A percentile compares a stretch with the other conserved stretches of the same genome.
Evolutionary conservation across 2,797 vertebrate species (phyloP).

Genomic region (Hydrolagus colliei): DNA sequence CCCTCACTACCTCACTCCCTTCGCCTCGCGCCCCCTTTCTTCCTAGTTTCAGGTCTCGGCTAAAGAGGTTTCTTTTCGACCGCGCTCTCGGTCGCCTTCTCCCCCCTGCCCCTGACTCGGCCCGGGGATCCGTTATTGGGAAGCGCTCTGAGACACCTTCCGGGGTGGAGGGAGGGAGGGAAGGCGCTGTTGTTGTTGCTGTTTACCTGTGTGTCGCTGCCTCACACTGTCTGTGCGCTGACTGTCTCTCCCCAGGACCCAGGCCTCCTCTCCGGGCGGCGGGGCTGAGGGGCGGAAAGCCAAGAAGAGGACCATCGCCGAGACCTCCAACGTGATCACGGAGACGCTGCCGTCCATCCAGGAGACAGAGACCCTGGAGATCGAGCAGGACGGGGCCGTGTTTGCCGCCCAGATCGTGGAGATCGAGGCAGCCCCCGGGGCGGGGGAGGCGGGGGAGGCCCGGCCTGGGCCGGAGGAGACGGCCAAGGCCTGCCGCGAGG

Average conservation of each 20-base stretch:
- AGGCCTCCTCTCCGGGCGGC: slow-evolving; percentile 56
- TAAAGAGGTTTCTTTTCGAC: too few relatives aligned
- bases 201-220: too few relatives aligned
- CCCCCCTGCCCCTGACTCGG: too few relatives aligned
- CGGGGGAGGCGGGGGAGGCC: slow-evolving; percentile 67
- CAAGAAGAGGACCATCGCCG: slow-evolving; percentile 86
- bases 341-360: slow-evolving; percentile 73
- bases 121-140: too few relatives aligned
- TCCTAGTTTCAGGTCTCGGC: too few relatives aligned
- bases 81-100: too few relatives aligned
- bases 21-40: too few relatives aligned
- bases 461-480: slow-evolving; percentile 70
- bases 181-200: too few relatives aligned
- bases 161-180: too few relatives aligned
- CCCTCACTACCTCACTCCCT: too few relatives aligned
- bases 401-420: slow-evolving; percentile 51
- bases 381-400: slow-evolving; percentile 51
- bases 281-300: slow-evolving; percentile 56
- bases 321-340: slow-evolving; percentile 86
- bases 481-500: slow-evolving; percentile 34
- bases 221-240: too few relatives aligned
- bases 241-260: slow-evolving; percentile 55
- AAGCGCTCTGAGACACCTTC: too few relatives aligned
- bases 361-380: slow-evolving; percentile 80
- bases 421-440: slow-evolving; percentile 69